Conservation (phyloP, 1,140 invertebrate genomes). For the Chelonus insularis region DNA sequence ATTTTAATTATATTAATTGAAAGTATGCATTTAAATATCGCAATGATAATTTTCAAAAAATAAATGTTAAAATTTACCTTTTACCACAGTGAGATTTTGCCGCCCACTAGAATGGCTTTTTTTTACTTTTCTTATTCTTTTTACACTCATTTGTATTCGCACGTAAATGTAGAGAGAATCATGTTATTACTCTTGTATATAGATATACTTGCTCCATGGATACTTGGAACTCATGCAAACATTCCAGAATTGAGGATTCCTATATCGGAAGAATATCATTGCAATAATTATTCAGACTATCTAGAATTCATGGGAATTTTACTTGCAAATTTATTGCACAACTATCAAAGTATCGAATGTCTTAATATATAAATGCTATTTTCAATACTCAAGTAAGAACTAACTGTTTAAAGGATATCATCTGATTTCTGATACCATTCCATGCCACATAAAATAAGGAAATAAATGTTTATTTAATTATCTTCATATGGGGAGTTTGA, state of each 20-base stretch:
- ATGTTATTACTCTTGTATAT: background rate
- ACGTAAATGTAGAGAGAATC: background rate
- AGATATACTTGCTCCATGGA: too few relatives aligned
- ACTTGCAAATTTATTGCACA: background rate
- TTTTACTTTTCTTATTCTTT: background rate
- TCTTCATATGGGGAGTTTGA: background rate
- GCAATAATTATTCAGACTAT: slow-evolving; percentile 14
- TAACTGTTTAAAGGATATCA: background rate
- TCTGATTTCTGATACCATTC: background rate
- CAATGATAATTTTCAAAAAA: too few relatives aligned
- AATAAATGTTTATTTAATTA: slow-evolving; percentile 14
- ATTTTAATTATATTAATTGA: too few relatives aligned
- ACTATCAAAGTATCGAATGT: slow-evolving; percentile 13
- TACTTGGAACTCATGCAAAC: slow-evolving; percentile 5
- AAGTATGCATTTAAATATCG: too few relatives aligned
- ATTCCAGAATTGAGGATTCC: background rate
- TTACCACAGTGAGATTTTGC: too few relatives aligned
- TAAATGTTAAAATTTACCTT: too few relatives aligned
- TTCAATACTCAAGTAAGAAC: background rate
- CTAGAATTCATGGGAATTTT: slow-evolving; percentile 7
- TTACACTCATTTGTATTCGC: background rate
- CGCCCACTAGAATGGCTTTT: background rate
- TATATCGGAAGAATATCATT: slow-evolving; percentile 14
- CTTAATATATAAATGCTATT: background rate
- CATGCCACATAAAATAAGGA: background rate